Conservation (phyloP, 30 jellyfish, hydroid and myxozoan genomes). For the Aurelia aurita complex sp. Pacific region DNA sequence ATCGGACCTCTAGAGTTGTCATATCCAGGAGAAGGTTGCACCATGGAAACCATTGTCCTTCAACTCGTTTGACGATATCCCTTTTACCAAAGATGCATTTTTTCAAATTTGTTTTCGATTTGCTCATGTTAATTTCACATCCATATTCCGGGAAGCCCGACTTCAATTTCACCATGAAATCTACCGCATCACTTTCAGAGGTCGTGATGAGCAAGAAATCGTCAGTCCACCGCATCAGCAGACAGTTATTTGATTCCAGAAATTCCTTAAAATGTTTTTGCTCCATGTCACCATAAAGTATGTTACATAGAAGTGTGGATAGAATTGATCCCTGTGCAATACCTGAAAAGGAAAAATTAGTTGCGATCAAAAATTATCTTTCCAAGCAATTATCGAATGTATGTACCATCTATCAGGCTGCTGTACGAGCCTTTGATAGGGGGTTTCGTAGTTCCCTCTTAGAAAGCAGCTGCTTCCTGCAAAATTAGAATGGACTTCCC, state of each 20-base stretch:
- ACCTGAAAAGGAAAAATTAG: constrained; percentile 47
- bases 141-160: constrained; percentile 77
- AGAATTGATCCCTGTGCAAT: constrained; percentile 93
- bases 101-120: constrained; percentile 46
- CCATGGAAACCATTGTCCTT: constrained; percentile 87
- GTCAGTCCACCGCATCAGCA: constrained; percentile 94
- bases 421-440: too few relatives aligned
- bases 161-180: constrained; percentile 38
- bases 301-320: constrained; percentile 71
- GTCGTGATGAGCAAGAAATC: constrained; percentile 78
- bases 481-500: too few relatives aligned
- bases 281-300: constrained; percentile 79
- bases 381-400: too few relatives aligned
- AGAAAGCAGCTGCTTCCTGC: too few relatives aligned
- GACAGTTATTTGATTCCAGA: constrained; percentile 26
- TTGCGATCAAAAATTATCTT: not conserved
- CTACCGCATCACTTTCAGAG: constrained; percentile 29
- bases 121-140: constrained; percentile 47
- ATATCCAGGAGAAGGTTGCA: constrained; percentile 82
- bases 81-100: not conserved
- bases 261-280: constrained; percentile 19
- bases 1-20: constrained; percentile 60
- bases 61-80: constrained; percentile 4
- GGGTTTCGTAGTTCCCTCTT: too few relatives aligned
- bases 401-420: too few relatives aligned